Percentiles rank a stretch among this genome's conserved stretches.
Evolutionary conservation across 1,140 invertebrate genomes (phyloP).

Genomic region (Stegodyphus mimosarum): DNA sequence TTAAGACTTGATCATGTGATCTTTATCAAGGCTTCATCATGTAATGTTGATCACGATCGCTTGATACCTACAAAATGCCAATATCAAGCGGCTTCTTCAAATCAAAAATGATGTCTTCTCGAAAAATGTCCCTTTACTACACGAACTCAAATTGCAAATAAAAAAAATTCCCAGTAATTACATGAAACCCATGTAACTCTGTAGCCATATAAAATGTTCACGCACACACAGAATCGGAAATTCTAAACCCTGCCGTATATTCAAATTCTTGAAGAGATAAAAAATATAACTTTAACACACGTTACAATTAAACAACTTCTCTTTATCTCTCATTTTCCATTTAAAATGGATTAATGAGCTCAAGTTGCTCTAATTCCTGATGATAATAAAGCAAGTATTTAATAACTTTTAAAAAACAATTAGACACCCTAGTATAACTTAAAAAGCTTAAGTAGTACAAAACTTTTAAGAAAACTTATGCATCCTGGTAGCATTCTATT

Average conservation of each 20-base stretch:
- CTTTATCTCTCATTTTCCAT: conserved; percentile 70
- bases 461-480: too few species aligned
- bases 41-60: conserved; percentile 71
- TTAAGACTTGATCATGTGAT: too few species aligned
- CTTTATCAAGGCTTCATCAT: too few species aligned
- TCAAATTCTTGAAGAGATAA: conserved; percentile 68
- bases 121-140: conserved; percentile 72
- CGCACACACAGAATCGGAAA: conserved; percentile 75
- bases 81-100: conserved; percentile 78
- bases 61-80: conserved; percentile 82
- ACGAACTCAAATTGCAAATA: conserved; percentile 72
- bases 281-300: conserved; percentile 73
- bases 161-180: conserved; percentile 77
- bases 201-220: conserved; percentile 78
- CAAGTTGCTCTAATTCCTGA: conserved; percentile 73
- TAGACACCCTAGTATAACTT: too few species aligned
- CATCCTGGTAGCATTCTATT: too few species aligned
- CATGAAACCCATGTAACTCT: conserved; percentile 78
- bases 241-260: conserved; percentile 71
- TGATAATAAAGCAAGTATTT: conserved; percentile 73
- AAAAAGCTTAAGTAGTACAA: too few species aligned
- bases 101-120: conserved; percentile 75
- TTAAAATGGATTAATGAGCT: conserved; percentile 73
- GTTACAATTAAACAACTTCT: conserved; percentile 71
- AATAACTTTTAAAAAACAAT: conserved; percentile 66